Evolutionary conservation across 1,140 invertebrate genomes (phyloP).

Genomic region (Drosophila pallidifrons): DNA sequence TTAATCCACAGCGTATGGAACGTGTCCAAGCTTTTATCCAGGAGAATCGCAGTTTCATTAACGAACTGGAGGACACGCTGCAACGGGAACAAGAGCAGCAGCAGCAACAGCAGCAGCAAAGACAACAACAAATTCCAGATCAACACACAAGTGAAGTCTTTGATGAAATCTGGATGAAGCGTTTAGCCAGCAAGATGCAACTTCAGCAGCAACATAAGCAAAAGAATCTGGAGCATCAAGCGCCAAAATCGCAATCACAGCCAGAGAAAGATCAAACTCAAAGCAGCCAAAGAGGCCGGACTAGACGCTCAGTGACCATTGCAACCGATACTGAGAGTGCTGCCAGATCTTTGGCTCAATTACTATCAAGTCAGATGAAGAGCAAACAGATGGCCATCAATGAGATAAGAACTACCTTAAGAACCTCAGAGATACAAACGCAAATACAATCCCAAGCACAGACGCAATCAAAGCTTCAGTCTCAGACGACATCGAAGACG

Average conservation of each 20-base stretch:
- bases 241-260: neutral
- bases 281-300: neutral
- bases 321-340: neutral
- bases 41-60: conserved; percentile 76
- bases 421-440: neutral
- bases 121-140: neutral
- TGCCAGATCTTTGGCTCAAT: neutral
- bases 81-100: conserved; percentile 33
- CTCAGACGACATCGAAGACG: too few relatives aligned
- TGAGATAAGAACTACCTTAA: neutral
- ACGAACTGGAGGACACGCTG: conserved; percentile 73
- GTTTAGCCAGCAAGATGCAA: conserved; percentile 36
- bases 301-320: neutral
- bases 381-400: neutral
- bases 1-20: conserved; percentile 46
- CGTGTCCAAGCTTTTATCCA: conserved; percentile 69
- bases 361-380: neutral
- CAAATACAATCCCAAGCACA: neutral
- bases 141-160: conserved; percentile 16
- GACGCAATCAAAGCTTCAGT: neutral
- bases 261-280: neutral
- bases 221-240: neutral
- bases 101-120: conserved; percentile 1
- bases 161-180: conserved; percentile 66
- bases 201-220: neutral